Conservation (phyloP, 2,113 vertebrate species). For the Tricholaema leucomelas region DNA sequence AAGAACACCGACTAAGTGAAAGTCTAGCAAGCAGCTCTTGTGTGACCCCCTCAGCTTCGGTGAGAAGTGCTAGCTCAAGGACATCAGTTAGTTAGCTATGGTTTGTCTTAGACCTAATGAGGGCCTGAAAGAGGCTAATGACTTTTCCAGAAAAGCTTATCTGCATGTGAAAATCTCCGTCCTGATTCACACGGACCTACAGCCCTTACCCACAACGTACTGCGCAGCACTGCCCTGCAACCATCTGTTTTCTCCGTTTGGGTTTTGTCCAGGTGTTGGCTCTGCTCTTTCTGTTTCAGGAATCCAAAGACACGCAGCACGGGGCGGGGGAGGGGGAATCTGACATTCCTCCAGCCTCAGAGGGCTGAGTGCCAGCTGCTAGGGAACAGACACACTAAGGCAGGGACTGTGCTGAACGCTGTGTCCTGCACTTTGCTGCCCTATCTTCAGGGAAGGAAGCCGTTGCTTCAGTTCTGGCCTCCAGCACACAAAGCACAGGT, state of each 20-base stretch:
- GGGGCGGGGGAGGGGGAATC: background rate
- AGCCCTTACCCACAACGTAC: constrained; percentile 11
- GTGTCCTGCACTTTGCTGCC: background rate
- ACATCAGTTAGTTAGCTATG: background rate
- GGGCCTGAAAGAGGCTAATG: background rate
- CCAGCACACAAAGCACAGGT: background rate
- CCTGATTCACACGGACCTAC: constrained; percentile 27
- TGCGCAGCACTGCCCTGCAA: background rate
- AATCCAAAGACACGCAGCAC: background rate
- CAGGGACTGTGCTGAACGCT: background rate
- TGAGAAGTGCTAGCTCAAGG: background rate
- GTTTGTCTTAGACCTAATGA: background rate
- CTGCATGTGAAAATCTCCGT: constrained; percentile 55
- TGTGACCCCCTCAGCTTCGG: background rate
- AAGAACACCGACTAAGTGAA: background rate
- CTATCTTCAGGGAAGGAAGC: background rate
- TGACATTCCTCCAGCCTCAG: constrained; percentile 12
- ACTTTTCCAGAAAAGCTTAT: constrained; percentile 47
- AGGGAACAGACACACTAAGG: background rate
- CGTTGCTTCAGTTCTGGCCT: background rate
- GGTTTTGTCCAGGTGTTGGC: constrained; percentile 9
- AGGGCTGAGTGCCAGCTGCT: constrained; percentile 30
- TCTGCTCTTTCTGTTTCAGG: constrained; percentile 23
- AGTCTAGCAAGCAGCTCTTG: background rate
- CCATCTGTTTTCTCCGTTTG: constrained; percentile 39